Evolutionary conservation across 2,888 invertebrate species (phyloP), one percentile per base, ranked within the genome.

Genomic region (Drosophila lutescens): DNA sequence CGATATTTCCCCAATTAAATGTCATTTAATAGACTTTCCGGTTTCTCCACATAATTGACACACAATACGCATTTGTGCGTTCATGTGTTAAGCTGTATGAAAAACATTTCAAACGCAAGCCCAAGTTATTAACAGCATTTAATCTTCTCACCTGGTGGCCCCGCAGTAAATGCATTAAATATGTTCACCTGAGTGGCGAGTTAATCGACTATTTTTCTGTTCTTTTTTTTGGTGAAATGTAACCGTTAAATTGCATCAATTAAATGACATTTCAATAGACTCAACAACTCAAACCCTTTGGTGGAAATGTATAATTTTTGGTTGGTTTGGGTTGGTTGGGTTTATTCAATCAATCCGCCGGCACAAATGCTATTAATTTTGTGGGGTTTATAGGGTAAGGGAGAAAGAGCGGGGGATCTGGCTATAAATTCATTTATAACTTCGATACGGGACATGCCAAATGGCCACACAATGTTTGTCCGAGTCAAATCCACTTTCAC

Each of bases 361-460:
- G 47, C 38, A 74, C 70, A 71, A 80, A 78, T 71, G 55, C 70
- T 66, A 79, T 82, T 82, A 70, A 77, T 73, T 69, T 67, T 44
- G 38, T 60, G 38, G 36, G 38, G 20, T 13, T 4, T 47, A 26
- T 26, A 34, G 34, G 2, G n/a, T 10, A n/a, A 4, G 9, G 20
- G 41, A 17, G 26, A 26, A 1, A 26, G 50, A 26, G 41, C 2
- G 7, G 1, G 32, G 17, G 34, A 8, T 26, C 15, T 26, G 68
- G 63, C 66, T 51, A 72, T 68, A 80, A 82, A 86, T 80, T 74
- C 78, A 86, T 86, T 80, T 80, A 80, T 74, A 77, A 82, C 73
- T 80, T 76, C 69, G 78, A 63, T 70, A 70, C 75, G 63, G 49
- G 30, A 32, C n/a, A 55, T 68, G 62, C 55, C 65, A 46, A 55